These are phyloP conservation scores for Apodemus agrarius DNA, from an alignment of 2,797 vertebrate species.

Conservation along the genomic window DNA sequence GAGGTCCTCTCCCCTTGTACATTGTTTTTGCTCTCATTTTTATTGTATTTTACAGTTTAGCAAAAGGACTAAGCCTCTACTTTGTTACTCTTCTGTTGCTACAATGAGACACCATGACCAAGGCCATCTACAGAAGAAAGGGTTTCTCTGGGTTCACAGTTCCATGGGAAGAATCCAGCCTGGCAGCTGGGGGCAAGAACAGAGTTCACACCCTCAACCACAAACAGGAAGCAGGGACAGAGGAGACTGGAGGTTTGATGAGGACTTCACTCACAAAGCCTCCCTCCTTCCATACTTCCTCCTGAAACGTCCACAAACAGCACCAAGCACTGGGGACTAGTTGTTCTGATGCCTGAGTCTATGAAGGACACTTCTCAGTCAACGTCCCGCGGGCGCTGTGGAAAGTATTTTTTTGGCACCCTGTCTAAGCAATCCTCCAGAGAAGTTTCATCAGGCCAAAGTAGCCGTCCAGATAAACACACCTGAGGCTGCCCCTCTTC, in stretches of 20 bases:
- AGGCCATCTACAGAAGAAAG: background rate
- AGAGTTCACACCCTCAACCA: background rate
- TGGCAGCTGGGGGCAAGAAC: background rate
- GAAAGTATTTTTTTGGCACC: background rate
- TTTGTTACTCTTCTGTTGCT: background rate
- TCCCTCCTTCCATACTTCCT: background rate
- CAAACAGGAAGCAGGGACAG: background rate
- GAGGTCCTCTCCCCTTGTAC: background rate
- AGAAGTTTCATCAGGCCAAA: no score
- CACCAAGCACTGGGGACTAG: background rate
- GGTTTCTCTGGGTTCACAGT: background rate
- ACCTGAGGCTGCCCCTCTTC: fast-evolving
- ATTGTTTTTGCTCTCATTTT: background rate
- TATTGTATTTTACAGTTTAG: background rate
- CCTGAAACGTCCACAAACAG: background rate
- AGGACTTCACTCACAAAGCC: background rate
- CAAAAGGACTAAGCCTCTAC: background rate
- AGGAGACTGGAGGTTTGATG: background rate
- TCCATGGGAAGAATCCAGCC: background rate
- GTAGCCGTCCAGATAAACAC: background rate
- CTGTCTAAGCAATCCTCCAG: background rate
- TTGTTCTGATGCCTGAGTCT: background rate
- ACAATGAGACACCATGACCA: background rate
- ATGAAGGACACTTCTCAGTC: background rate
- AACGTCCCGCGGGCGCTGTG: background rate